These are phyloP conservation scores for Biston betularia DNA, from an alignment of 2,888 invertebrate genomes.

Conservation along the genomic window DNA sequence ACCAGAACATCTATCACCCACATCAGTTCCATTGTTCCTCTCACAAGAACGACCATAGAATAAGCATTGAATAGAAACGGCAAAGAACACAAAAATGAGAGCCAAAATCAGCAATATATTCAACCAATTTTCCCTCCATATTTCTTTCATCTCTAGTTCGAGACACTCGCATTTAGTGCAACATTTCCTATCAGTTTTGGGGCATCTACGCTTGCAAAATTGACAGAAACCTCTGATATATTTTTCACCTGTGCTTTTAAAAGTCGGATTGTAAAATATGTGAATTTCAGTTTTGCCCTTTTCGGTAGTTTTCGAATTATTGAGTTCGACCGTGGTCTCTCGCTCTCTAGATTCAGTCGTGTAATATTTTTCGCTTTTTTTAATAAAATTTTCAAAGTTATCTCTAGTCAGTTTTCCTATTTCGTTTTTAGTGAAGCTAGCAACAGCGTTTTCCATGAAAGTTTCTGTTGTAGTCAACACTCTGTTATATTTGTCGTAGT, in stretches of 20 bases:
- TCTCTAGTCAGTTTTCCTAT: slow-evolving; percentile 65
- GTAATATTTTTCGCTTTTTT: slow-evolving; percentile 80
- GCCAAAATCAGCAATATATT: slow-evolving; percentile 72
- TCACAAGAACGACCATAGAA: slow-evolving; percentile 63
- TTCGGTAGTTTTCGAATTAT: slow-evolving; percentile 51
- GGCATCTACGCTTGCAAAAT: slow-evolving; percentile 70
- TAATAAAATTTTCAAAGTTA: slow-evolving; percentile 76
- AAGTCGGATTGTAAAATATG: slow-evolving; percentile 81
- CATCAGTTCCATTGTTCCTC: slow-evolving; percentile 47
- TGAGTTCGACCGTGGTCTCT: slow-evolving; percentile 65
- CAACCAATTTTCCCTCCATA: slow-evolving; percentile 79
- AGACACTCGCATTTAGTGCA: slow-evolving; percentile 72
- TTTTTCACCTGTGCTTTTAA: slow-evolving; percentile 60
- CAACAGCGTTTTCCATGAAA: slow-evolving; percentile 71
- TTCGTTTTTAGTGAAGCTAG: slow-evolving; percentile 75
- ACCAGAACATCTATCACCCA: slow-evolving; percentile 64
- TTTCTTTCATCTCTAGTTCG: slow-evolving; percentile 65
- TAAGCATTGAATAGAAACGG: slow-evolving; percentile 69
- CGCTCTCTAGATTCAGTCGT: slow-evolving; percentile 69
- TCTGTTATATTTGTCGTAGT: slow-evolving; percentile 75
- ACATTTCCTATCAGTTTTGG: slow-evolving; percentile 71
- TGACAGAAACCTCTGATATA: slow-evolving; percentile 66
- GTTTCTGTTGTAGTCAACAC: slow-evolving; percentile 78
- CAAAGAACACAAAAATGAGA: slow-evolving; percentile 68
- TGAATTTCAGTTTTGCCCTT: slow-evolving; percentile 75